Evolutionary conservation across 2,888 invertebrate genomes (phyloP), one percentile per base, ranked within the genome.

Genomic region (Eutolmus rufibarbis): DNA sequence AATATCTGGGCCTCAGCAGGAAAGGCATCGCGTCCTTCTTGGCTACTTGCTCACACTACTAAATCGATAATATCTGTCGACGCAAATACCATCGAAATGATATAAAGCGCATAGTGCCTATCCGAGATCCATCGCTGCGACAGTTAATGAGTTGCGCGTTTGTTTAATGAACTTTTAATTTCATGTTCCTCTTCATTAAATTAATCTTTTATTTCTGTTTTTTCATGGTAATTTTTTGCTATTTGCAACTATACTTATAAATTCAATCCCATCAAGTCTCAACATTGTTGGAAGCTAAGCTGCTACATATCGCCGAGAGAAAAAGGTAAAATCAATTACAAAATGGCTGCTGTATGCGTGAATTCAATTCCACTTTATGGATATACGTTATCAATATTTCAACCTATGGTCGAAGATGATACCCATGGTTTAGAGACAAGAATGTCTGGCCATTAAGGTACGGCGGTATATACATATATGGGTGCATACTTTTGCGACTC

Each of bases 91-190:
- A 74, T 19, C 19, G 23, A 85, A 74, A 43, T 85, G 74, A 85
- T 43, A 34, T 31, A 82, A 66, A 57, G 66, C 31, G 28, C 4
- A 89, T 79, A 46, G 84, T 66, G 19, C 78, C 78, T 88, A 78
- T 87, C 77, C 16, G 1, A 57, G 37, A 40, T 87, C 76, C 86
- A 85, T 87, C 77, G 84, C 78, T 87, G 74, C 78, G 79, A 85
- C 85, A 23, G 40, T 85, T 87, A 86, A 87, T 82, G 87, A 88
- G 85, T 85, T 79, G 74, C 86, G 40, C 87, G 87, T 88, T 88
- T 86, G 87, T 86, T 88, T 88, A 87, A 86, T 74, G 87, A 87
- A 74, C 87, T 87, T 74, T 74, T 87, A 87, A 87, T 74, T 81
- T 87, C 74, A 81, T 87, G 74, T 81, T 81, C 51, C 34, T 43